Percentiles rank a stretch among this genome's conserved stretches.
phyloP scores from a whole-genome alignment of 2,797 vertebrate genomes.

The Ataeniobius toweri region DNA sequence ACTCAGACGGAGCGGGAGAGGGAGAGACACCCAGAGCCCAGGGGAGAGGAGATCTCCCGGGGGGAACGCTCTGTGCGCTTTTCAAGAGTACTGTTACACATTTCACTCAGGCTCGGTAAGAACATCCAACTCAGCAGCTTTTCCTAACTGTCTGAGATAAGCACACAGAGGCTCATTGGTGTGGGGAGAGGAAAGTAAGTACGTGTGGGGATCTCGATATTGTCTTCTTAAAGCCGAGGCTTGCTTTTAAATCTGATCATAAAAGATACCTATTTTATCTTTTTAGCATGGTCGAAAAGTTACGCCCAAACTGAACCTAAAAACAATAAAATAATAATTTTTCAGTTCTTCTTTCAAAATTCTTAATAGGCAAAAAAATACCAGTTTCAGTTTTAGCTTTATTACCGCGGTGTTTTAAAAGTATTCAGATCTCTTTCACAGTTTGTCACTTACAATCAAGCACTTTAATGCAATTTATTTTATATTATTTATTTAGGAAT shows the following conservation, averaged over 20 bases:
- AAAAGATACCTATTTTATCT: background rate
- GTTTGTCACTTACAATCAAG: background rate
- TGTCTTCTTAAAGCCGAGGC: slow-evolving; percentile 50
- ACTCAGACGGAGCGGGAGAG: slow-evolving; percentile 38
- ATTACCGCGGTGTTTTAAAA: background rate
- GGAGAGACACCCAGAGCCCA: slow-evolving; percentile 63
- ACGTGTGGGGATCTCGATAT: slow-evolving; percentile 57
- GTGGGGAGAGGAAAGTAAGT: slow-evolving; percentile 44
- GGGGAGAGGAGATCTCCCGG: slow-evolving; percentile 61
- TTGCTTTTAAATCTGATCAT: slow-evolving; percentile 38
- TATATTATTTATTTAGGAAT: background rate
- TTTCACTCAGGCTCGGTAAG: slow-evolving; percentile 54
- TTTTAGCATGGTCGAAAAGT: background rate
- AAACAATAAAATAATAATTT: background rate
- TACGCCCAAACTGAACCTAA: background rate
- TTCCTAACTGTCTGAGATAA: slow-evolving; percentile 29
- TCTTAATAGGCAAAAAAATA: background rate
- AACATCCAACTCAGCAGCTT: slow-evolving; percentile 73
- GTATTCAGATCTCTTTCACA: background rate
- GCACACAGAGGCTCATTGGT: slow-evolving; percentile 19
- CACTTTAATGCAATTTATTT: background rate
- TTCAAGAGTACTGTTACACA: slow-evolving; percentile 77
- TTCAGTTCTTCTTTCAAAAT: background rate
- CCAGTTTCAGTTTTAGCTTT: background rate
- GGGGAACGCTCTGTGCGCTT: slow-evolving; percentile 70